These are phyloP conservation scores for Eretmochelys imbricata DNA, from an alignment of 2,113 vertebrate species.

Conservation along the genomic window DNA sequence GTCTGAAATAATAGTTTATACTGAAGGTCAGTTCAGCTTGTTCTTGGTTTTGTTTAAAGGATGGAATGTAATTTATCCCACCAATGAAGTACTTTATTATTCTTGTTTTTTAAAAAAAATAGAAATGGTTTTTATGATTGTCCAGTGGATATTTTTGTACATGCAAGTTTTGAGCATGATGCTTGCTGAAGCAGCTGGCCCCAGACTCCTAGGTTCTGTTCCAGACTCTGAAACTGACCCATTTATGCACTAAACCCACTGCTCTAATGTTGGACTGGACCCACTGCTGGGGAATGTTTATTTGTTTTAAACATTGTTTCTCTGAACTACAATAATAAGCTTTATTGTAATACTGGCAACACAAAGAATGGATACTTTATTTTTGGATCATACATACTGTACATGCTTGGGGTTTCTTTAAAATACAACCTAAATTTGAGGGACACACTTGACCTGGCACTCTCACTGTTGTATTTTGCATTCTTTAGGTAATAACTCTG, in stretches of 20 bases:
- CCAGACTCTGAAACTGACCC: background rate
- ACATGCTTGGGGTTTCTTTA: background rate
- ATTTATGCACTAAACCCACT: background rate
- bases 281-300: rapidly evolving
- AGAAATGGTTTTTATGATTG: background rate
- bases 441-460: background rate
- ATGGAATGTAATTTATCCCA: background rate
- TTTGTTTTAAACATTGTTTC: background rate
- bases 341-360: background rate
- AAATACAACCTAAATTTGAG: rapidly evolving
- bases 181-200: rapidly evolving
- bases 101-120: background rate
- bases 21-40: background rate
- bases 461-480: background rate
- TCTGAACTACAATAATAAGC: background rate
- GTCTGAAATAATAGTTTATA: background rate
- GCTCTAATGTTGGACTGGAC: rapidly evolving
- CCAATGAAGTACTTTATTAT: background rate
- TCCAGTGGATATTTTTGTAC: background rate
- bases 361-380: background rate
- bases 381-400: rapidly evolving
- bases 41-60: background rate
- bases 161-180: rapidly evolving
- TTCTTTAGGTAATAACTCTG: conserved; percentile 73
- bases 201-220: background rate